Evolutionary conservation across 2,113 vertebrate species (phyloP).

Genomic region (Periophthalmus modestus): DNA sequence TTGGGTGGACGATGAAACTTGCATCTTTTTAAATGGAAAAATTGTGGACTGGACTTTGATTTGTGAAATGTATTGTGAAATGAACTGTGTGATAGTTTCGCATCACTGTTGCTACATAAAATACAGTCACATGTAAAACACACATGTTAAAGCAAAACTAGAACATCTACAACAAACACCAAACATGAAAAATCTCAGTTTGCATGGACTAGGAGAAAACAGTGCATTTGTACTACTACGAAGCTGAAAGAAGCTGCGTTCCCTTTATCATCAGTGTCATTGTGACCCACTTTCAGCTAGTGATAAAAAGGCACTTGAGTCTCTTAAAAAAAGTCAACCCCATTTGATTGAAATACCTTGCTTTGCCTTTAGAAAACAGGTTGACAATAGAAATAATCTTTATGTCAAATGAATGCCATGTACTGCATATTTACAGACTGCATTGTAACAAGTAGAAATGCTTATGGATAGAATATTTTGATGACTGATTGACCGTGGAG

Average conservation of each 20-base stretch:
- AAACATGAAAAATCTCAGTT: background rate
- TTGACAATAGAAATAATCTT: background rate
- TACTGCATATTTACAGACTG: constrained; percentile 13
- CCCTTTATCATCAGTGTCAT: constrained; percentile 1
- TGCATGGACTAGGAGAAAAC: background rate
- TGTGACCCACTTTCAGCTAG: background rate
- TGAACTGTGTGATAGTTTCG: background rate
- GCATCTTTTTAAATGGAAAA: background rate
- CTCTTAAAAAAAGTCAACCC: background rate
- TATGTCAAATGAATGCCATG: background rate
- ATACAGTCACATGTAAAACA: background rate
- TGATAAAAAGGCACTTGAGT: background rate
- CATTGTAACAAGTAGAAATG: constrained; percentile 25
- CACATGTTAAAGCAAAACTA: background rate
- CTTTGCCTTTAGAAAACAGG: background rate
- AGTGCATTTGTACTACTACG: background rate
- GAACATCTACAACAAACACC: background rate
- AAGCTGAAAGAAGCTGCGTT: background rate
- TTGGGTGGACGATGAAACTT: background rate
- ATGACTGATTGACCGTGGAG: background rate
- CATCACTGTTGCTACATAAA: background rate
- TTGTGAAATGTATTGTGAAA: background rate
- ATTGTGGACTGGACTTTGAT: background rate
- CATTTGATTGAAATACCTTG: background rate
- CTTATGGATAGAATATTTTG: background rate